Conservation (phyloP, 2,888 invertebrate species). For the Sesia bembeciformis region DNA sequence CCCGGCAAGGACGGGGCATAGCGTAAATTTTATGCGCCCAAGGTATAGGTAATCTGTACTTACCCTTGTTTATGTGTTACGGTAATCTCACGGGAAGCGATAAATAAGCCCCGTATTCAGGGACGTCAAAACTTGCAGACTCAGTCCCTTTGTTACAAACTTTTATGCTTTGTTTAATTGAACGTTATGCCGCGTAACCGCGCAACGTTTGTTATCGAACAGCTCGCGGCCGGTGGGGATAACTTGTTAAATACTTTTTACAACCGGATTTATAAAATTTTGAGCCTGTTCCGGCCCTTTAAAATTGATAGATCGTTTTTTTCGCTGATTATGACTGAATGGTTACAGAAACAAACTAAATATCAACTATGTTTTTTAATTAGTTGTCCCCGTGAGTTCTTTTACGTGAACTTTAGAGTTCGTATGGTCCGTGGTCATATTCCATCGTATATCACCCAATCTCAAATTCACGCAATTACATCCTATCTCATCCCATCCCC, state of each 20-base stretch:
- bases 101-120: constrained; percentile 34
- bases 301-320: no score
- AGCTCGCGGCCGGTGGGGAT: background rate
- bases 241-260: background rate
- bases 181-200: constrained; percentile 10
- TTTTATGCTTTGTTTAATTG: constrained; percentile 41
- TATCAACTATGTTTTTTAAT: no score
- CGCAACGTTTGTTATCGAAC: background rate
- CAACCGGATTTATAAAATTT: background rate
- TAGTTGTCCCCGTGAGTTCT: no score
- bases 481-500: no score
- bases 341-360: no score
- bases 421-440: no score
- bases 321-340: no score
- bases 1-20: constrained; percentile 18
- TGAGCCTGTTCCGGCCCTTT: no score
- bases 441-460: no score
- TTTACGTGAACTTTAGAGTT: no score
- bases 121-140: constrained; percentile 30
- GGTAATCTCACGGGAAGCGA: constrained; percentile 39
- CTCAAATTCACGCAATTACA: no score
- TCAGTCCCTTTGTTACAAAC: constrained; percentile 34
- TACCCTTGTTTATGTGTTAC: constrained; percentile 32
- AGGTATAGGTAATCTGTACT: constrained; percentile 22
- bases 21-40: constrained; percentile 29